A percentile compares a stretch with the other conserved stretches of the same genome.
These are phyloP conservation scores for Eucidaris tribuloides DNA, from an alignment of 35 echinoderm and acorn worm genomes.

Conservation along the genomic window DNA sequence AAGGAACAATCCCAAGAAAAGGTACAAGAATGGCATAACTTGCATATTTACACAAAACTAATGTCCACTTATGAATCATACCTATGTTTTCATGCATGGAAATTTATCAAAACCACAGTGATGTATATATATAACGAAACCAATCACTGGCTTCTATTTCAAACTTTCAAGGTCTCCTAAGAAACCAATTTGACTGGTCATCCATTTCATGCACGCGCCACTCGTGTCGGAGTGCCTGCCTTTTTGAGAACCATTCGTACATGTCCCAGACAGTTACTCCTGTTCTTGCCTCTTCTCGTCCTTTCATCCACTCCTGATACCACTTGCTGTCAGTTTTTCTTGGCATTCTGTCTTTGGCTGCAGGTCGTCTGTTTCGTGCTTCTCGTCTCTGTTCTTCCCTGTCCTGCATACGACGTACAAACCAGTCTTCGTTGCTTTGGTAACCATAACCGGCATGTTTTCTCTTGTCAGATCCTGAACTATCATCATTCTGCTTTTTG, in stretches of 20 bases:
- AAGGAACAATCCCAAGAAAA: too few relatives aligned
- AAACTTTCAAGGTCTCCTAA: conserved; percentile 61
- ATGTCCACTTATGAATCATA: too few relatives aligned
- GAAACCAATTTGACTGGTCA: conserved; percentile 91
- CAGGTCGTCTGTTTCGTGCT: background rate
- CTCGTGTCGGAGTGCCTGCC: conserved; percentile 46
- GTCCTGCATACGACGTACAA: conserved; percentile 61
- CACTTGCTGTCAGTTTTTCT: conserved; percentile 38
- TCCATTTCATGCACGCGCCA: conserved; percentile 68
- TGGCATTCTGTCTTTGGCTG: background rate
- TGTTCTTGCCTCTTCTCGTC: conserved; percentile 44
- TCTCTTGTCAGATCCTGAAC: conserved; percentile 6
- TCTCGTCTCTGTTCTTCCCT: conserved; percentile 40
- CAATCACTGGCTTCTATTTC: too few relatives aligned
- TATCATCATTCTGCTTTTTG: too few relatives aligned
- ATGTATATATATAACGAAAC: too few relatives aligned
- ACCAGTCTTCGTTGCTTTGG: conserved; percentile 85
- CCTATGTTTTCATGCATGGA: too few relatives aligned
- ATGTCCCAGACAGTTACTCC: conserved; percentile 95
- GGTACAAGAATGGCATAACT: too few relatives aligned
- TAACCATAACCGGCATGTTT: conserved; percentile 59
- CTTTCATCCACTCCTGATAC: conserved; percentile 76
- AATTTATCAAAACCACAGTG: too few relatives aligned
- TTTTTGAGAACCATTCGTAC: conserved; percentile 88
- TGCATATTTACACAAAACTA: too few relatives aligned